Conservation (phyloP, 2,113 vertebrate species). For the Ploceus nigricollis region DNA sequence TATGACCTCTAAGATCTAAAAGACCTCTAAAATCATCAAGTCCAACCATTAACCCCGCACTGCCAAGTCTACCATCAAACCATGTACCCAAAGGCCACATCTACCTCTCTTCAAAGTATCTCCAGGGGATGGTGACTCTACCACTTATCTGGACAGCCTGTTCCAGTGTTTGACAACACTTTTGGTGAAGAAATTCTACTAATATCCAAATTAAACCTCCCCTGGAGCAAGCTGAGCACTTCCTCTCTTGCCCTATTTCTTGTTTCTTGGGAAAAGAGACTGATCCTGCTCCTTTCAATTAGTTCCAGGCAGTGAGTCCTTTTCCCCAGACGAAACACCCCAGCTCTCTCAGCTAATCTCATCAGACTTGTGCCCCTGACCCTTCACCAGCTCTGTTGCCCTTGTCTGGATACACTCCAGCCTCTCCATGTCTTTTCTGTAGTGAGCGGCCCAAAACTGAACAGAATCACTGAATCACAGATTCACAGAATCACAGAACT, state of each 20-base stretch:
- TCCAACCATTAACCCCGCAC: neutral
- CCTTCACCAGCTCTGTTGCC: neutral
- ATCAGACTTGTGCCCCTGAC: neutral
- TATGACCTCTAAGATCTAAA: neutral
- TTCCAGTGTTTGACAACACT: neutral
- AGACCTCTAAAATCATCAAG: neutral
- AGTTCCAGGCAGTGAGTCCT: neutral
- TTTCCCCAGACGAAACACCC: neutral
- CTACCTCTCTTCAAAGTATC: fast-evolving
- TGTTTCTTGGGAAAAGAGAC: neutral
- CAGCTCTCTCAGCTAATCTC: neutral
- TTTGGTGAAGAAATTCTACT: neutral
- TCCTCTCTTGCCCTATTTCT: neutral
- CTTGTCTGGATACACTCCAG: neutral
- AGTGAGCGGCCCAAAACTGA: neutral
- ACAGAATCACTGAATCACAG: neutral
- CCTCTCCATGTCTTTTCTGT: neutral
- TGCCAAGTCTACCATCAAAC: neutral
- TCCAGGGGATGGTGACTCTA: neutral
- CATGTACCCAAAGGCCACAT: neutral
- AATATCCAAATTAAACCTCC: neutral
- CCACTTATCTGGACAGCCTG: neutral
- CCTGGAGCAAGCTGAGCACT: neutral
- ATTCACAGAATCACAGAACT: neutral
- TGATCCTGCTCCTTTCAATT: neutral